Evolutionary conservation across 2,888 invertebrate genomes (phyloP), one percentile per base, ranked within the genome.

Genomic region (Deroplatys truncata): DNA sequence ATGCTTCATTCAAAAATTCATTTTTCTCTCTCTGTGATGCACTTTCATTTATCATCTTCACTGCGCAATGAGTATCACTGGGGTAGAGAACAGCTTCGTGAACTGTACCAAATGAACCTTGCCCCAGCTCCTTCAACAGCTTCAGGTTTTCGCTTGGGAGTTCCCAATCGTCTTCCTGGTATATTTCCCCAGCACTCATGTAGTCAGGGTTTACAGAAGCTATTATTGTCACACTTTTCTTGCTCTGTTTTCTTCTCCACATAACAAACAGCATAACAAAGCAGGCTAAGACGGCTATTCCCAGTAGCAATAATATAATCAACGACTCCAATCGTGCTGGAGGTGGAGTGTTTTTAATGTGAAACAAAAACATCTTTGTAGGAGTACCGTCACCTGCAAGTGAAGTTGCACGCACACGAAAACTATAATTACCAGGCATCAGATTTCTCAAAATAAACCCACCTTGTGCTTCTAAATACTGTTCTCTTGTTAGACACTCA

Each of bases 391-490:
- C 94, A 56, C 97, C 97, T 88, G 97, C 97, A 91, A 98, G 94
- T 16, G 98, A 97, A 88, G 96, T 96, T 15, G 98, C 97, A 90
- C 95, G 95, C 25, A 98, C 95, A 91, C 95, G 94, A 88, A 98
- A 94, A 91, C 97, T 97, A 93, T 98, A 98, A 94, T 97, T 98
- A 43, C 98, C 98, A 84, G 97, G 94, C 84, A 95, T 94, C 72
- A 97, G 93, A 91, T 94, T 84, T 13, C 31, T 84, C 7, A 89
- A 56, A 25, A 89, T 29, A 88, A 28, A 89, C 28, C 89, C 89
- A 31, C 89, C 84, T 20, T 84, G 83, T 85, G 35, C 35, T 72
- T 72, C 28, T 31, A 84, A 92, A 89, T 92, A 92, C 3, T 92
- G 91, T 56, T 92, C 91, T 56, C 93, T 92, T 0, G 94, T 93